phyloP scores from a whole-genome alignment of 2,888 invertebrate species.

The Nomada goodeniana region DNA sequence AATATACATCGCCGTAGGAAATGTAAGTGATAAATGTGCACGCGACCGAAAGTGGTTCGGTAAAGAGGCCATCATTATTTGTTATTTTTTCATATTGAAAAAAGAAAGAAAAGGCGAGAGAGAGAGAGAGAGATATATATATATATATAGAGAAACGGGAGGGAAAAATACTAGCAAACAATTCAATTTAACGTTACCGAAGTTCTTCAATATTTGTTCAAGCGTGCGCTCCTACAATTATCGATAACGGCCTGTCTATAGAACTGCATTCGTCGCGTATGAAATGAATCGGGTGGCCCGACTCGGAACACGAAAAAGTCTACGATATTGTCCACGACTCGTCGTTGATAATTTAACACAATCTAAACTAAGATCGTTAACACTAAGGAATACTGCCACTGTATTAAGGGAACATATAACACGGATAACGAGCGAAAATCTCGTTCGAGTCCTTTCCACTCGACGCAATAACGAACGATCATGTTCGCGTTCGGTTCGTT shows the following conservation, averaged over 20 bases:
- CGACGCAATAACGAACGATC: constrained; percentile 10
- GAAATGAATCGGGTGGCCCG: constrained; percentile 32
- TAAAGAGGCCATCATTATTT: constrained; percentile 18
- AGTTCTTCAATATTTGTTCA: not conserved
- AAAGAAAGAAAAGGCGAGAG: no score
- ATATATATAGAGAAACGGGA: not conserved
- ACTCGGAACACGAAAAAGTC: constrained; percentile 55
- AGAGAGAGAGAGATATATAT: not conserved
- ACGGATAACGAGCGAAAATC: constrained; percentile 36
- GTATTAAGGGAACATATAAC: constrained; percentile 45
- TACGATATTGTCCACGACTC: constrained; percentile 61
- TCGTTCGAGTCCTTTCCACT: constrained; percentile 30
- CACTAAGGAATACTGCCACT: constrained; percentile 64
- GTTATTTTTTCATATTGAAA: not conserved
- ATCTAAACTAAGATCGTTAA: constrained; percentile 49
- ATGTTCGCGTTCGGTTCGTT: not conserved
- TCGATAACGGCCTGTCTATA: constrained; percentile 8
- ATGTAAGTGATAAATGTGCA: constrained; percentile 51
- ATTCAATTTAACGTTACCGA: not conserved
- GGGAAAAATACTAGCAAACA: no score
- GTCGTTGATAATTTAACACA: constrained; percentile 61
- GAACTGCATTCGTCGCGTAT: constrained; percentile 7
- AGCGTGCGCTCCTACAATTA: not conserved
- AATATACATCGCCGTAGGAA: constrained; percentile 52
- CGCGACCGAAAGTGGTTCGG: constrained; percentile 45